Evolutionary conservation across 2,888 invertebrate species (phyloP).

Genomic region (Drosophila setosimentum): DNA sequence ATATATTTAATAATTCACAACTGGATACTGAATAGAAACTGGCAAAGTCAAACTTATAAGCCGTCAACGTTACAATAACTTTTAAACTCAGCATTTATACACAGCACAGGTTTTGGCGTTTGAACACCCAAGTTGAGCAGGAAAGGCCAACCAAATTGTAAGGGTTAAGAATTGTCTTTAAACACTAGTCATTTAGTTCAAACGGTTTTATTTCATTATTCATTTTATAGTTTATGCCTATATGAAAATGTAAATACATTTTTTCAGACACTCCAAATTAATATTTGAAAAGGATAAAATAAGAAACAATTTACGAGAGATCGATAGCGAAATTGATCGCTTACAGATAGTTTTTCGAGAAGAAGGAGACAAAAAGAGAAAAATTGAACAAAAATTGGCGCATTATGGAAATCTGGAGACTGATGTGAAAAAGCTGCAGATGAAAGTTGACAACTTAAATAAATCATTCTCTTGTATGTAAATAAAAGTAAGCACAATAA

Average conservation of each 20-base stretch:
- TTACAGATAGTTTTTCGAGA: conserved; percentile 43
- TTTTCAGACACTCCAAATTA: conserved; percentile 69
- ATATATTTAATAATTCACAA: not conserved
- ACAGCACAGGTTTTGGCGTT: not conserved
- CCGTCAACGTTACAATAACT: not conserved
- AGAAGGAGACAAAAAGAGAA: conserved; percentile 51
- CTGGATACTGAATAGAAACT: not conserved
- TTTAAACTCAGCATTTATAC: not conserved
- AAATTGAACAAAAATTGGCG: conserved; percentile 62
- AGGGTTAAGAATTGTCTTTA: not conserved
- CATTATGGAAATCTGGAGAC: conserved; percentile 50
- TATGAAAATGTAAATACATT: conserved; percentile 35
- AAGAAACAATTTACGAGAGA: conserved; percentile 39
- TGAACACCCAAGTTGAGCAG: not conserved
- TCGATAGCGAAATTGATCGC: conserved; percentile 60
- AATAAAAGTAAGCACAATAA: not conserved
- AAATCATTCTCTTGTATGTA: conserved; percentile 60
- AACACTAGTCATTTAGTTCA: conserved; percentile 34
- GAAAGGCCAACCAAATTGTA: not conserved
- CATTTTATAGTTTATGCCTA: not conserved
- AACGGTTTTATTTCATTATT: not conserved
- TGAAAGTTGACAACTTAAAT: conserved; percentile 53
- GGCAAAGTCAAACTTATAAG: not conserved
- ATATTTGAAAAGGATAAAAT: conserved; percentile 73
- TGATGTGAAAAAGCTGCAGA: conserved; percentile 58